Percentiles rank a stretch among this genome's conserved stretches.
These are phyloP conservation scores for Gambelia wislizenii DNA, from an alignment of 2,797 vertebrate genomes.

Conservation along the genomic window DNA sequence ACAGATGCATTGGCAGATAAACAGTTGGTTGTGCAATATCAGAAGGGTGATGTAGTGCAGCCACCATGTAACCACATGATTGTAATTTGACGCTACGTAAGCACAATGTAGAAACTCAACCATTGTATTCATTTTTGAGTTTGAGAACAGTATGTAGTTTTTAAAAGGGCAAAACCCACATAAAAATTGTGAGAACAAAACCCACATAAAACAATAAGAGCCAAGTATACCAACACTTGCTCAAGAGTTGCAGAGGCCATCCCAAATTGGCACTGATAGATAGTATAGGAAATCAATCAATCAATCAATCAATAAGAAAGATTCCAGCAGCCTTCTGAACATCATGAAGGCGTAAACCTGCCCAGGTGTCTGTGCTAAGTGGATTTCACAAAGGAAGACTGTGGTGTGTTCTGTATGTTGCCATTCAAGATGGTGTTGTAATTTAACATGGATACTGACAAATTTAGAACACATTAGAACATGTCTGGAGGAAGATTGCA, in stretches of 20 bases:
- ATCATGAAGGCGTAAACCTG: background rate
- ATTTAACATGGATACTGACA: background rate
- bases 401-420: background rate
- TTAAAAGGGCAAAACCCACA: background rate
- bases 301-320: too few species aligned
- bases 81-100: too few species aligned
- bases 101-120: too few species aligned
- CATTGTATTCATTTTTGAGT: background rate
- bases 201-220: background rate
- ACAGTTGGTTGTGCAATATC: too few species aligned
- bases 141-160: background rate
- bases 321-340: background rate
- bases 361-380: background rate
- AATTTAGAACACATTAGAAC: background rate
- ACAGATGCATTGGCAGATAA: too few species aligned
- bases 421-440: background rate
- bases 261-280: too few species aligned
- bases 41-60: too few species aligned
- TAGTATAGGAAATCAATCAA: too few species aligned
- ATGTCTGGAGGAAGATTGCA: background rate
- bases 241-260: background rate
- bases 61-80: too few species aligned
- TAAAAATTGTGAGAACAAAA: background rate
- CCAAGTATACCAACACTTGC: background rate
- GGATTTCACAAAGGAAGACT: background rate